These are phyloP conservation scores for Lagopus muta DNA, from an alignment of 2,113 vertebrate genomes.

Conservation along the genomic window DNA sequence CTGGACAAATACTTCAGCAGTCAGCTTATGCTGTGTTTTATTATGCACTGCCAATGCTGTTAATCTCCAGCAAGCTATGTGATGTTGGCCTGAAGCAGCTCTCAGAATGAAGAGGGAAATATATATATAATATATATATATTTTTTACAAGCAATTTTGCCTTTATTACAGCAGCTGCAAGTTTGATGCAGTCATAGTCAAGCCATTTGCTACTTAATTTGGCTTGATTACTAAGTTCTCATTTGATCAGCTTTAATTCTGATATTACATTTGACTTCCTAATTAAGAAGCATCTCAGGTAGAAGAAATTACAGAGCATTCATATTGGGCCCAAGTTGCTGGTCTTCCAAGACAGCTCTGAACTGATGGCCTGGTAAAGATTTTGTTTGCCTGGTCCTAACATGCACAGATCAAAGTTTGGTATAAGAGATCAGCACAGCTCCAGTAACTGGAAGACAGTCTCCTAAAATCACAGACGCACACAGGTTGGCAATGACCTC, in stretches of 20 bases:
- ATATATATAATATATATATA: not conserved
- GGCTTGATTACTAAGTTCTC: not conserved
- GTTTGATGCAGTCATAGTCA: not conserved
- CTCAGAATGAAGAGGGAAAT: not conserved
- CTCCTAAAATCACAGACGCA: not conserved
- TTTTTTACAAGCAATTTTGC: not conserved
- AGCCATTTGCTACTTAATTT: not conserved
- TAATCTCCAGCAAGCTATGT: not conserved
- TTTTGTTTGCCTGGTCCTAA: not conserved
- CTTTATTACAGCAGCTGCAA: not conserved
- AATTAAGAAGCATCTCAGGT: not conserved
- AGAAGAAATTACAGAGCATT: not conserved
- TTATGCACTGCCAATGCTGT: not conserved
- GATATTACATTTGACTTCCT: not conserved
- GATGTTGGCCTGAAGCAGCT: not conserved
- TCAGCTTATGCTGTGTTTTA: not conserved
- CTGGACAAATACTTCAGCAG: not conserved
- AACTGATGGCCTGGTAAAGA: not conserved
- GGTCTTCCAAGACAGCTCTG: not conserved
- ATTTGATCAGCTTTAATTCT: not conserved
- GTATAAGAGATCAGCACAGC: not conserved
- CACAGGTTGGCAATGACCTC: not conserved
- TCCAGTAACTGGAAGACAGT: not conserved
- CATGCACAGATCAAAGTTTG: not conserved
- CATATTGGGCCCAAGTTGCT: not conserved